Percentiles rank a stretch among this genome's conserved stretches.
These are phyloP conservation scores for Scaeva pyrastri DNA, from an alignment of 2,888 invertebrate species.

Conservation along the genomic window DNA sequence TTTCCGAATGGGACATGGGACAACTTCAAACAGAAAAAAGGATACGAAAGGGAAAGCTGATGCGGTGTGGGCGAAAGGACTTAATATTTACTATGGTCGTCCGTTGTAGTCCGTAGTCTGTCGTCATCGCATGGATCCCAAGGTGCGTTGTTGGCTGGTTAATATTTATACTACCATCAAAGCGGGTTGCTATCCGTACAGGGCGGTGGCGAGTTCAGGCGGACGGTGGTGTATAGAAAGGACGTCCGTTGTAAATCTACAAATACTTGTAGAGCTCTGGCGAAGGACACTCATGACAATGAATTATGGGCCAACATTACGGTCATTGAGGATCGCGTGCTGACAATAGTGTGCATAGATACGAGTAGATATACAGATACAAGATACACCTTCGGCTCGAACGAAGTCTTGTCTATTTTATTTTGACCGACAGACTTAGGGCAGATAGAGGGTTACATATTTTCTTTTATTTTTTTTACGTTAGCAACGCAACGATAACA, in stretches of 20 bases:
- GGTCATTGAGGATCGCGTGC: conserved; percentile 65
- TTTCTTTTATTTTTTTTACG: not conserved
- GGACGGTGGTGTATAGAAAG: too few relatives aligned
- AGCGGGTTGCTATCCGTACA: not conserved
- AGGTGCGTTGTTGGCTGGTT: conserved; percentile 54
- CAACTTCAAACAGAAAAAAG: conserved; percentile 30
- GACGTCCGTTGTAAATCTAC: conserved; percentile 50
- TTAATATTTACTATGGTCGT: conserved; percentile 2
- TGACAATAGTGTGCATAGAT: conserved; percentile 30
- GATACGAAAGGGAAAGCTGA: conserved; percentile 42
- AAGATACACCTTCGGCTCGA: conserved; percentile 38
- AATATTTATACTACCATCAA: conserved; percentile 45
- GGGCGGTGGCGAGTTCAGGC: too few relatives aligned
- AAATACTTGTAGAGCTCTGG: conserved; percentile 14
- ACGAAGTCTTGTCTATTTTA: conserved; percentile 17
- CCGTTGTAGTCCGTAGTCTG: too few relatives aligned
- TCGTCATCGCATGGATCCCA: conserved; percentile 31
- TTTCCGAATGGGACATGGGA: conserved; percentile 46
- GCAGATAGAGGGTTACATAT: not conserved
- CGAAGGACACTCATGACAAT: conserved; percentile 40
- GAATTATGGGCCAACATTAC: conserved; percentile 61
- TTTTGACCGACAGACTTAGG: conserved; percentile 9
- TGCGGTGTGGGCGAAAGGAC: not conserved
- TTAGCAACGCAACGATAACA: not conserved
- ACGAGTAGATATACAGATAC: too few relatives aligned